Conservation (phyloP, 1,140 invertebrate genomes). For the Listronotus oregonensis region DNA sequence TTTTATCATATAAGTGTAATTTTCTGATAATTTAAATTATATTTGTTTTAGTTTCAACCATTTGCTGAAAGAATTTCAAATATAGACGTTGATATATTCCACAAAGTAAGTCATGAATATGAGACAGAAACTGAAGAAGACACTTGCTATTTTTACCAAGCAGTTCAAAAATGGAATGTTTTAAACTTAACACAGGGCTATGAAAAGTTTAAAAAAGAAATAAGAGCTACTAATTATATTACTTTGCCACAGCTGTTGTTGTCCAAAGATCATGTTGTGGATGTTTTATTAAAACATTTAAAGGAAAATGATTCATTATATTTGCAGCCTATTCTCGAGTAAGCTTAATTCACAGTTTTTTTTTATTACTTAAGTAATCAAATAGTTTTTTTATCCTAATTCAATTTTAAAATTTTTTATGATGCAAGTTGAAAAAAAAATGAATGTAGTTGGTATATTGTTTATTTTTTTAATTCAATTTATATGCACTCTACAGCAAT, state of each 20-base stretch:
- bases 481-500: too few species aligned
- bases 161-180: conserved; percentile 85
- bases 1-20: too few species aligned
- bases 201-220: conserved; percentile 72
- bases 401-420: too few species aligned
- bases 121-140: conserved; percentile 68
- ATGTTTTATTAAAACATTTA: conserved; percentile 73
- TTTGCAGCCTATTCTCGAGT: conserved; percentile 82
- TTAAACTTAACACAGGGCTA: conserved; percentile 85
- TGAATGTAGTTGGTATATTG: too few species aligned
- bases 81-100: conserved; percentile 81
- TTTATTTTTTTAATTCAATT: too few species aligned
- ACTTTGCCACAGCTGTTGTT: conserved; percentile 81
- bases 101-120: conserved; percentile 75
- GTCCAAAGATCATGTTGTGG: conserved; percentile 76
- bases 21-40: too few species aligned
- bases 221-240: conserved; percentile 66
- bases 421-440: too few species aligned
- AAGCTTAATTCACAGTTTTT: conserved; percentile 58
- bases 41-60: conserved; percentile 77
- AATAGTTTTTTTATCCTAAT: too few species aligned
- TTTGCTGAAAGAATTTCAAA: conserved; percentile 82
- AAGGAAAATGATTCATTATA: conserved; percentile 71
- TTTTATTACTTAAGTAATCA: conserved; percentile 1
- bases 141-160: conserved; percentile 78